Percentiles rank a stretch among this genome's conserved stretches.
Evolutionary conservation across 1,140 invertebrate species (phyloP).

Genomic region (Coboldia fuscipes): DNA sequence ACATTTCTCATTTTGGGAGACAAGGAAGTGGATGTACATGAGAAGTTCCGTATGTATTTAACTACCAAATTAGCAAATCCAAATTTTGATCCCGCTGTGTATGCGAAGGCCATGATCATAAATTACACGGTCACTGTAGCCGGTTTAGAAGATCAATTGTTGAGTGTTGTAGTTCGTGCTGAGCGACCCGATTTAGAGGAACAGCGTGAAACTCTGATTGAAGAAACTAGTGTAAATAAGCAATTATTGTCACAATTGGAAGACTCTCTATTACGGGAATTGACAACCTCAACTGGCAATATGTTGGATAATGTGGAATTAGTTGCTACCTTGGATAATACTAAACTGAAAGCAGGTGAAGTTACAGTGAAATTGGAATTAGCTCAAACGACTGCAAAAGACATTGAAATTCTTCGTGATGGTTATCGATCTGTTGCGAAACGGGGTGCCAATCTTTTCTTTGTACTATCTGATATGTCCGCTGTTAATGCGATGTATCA

Average conservation of each 20-base stretch:
- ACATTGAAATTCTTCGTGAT: slow-evolving; percentile 63
- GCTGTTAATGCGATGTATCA: slow-evolving; percentile 78
- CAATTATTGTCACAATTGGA: slow-evolving; percentile 59
- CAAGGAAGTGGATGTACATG: slow-evolving; percentile 73
- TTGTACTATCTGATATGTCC: slow-evolving; percentile 70
- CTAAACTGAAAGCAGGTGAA: slow-evolving; percentile 61
- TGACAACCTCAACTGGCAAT: slow-evolving; percentile 65
- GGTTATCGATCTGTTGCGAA: slow-evolving; percentile 62
- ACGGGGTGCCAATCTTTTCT: slow-evolving; percentile 72
- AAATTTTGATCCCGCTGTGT: slow-evolving; percentile 58
- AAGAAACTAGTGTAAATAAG: slow-evolving; percentile 71
- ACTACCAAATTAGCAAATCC: slow-evolving; percentile 78
- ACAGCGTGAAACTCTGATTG: slow-evolving; percentile 57
- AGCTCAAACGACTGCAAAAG: slow-evolving; percentile 43
- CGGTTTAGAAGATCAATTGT: slow-evolving; percentile 69
- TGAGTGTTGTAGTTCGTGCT: slow-evolving; percentile 65
- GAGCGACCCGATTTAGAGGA: slow-evolving; percentile 71
- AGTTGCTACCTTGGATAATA: slow-evolving; percentile 67
- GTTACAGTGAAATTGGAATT: slow-evolving; percentile 50
- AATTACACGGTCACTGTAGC: slow-evolving; percentile 74
- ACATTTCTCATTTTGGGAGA: slow-evolving; percentile 65
- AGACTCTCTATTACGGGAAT: slow-evolving; percentile 56
- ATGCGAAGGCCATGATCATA: slow-evolving; percentile 68
- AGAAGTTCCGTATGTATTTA: slow-evolving; percentile 66
- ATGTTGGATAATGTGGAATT: slow-evolving; percentile 80